These are phyloP conservation scores for Himalopsyche tibetana DNA, from an alignment of 2,888 invertebrate species.

Conservation along the genomic window DNA sequence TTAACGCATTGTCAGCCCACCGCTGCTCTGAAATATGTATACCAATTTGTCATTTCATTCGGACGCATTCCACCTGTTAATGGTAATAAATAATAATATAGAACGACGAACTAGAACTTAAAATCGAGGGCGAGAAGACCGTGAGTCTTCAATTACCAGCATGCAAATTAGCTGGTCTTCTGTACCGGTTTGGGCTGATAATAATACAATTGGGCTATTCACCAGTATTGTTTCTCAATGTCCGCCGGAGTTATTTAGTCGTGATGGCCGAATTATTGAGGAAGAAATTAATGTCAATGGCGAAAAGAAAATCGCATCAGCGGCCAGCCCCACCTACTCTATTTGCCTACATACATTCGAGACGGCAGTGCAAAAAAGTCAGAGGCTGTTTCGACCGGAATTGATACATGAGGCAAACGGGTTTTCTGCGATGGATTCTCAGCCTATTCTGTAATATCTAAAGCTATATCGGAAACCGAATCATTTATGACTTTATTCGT, in stretches of 20 bases:
- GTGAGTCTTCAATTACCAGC: slow-evolving; percentile 5
- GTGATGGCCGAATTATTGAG: background rate
- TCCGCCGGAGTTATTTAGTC: background rate
- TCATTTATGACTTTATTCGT: too few relatives aligned
- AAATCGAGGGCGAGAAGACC: slow-evolving; percentile 3
- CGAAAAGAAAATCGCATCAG: slow-evolving; percentile 10
- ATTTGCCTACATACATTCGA: slow-evolving; percentile 44
- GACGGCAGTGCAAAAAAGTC: background rate
- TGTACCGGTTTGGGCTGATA: background rate
- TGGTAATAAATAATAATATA: background rate
- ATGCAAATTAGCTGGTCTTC: background rate
- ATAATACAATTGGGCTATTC: background rate
- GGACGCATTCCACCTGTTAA: background rate
- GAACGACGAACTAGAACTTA: background rate
- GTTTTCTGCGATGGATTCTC: background rate
- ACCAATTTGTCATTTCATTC: too few relatives aligned
- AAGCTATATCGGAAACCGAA: background rate
- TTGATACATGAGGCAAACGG: slow-evolving; percentile 21
- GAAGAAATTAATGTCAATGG: slow-evolving; percentile 35
- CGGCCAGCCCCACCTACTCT: background rate
- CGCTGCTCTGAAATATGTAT: too few relatives aligned
- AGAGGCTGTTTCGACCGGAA: slow-evolving; percentile 19
- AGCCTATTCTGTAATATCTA: background rate
- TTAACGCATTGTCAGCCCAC: too few relatives aligned
- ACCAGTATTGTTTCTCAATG: slow-evolving; percentile 10